Evolutionary conservation across 2,797 vertebrate genomes (phyloP), one percentile per base, ranked within the genome.

Genomic region (Sandelia bainsii): DNA sequence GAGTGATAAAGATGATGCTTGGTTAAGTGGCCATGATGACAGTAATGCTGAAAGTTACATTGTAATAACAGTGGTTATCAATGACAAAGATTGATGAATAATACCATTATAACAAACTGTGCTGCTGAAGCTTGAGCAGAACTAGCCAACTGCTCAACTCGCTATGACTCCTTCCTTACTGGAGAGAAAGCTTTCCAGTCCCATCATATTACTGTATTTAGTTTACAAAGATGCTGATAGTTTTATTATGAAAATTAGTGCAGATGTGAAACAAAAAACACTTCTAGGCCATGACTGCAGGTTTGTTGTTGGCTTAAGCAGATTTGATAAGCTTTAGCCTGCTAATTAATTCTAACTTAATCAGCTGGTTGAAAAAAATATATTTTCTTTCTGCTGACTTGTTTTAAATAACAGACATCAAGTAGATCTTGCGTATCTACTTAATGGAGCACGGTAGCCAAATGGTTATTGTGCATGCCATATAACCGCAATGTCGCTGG

Each of bases 1-100:
- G 60, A 34, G 63, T 51, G 67, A 66, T 7, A 50, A 77, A 79
- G 75, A 52, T 60, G 87, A 90, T 46, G 57, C 48, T 46, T 37
- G 54, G 42, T 44, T 52, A 75, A 83, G 69, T 63, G 72, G 51
- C 45, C 81, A 88, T 34, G 56, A 67, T 40, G 46, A 65, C 1
- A 66, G 27, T 4, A 23, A 61, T 45, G 53, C 63, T 75, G 74
- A 73, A 69, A 78, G 79, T 63, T 12, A 57, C 22, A 72, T n/a
- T 32, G 48, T 45, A 19, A 64, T 49, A 49, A 75, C 11, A 67
- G 13, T 1, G 13, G 12, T 69, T 27, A 58, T 23, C 11, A 27
- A 63, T 1, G 10, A 13, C 50, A 4, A 59, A 9, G 37, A 68
- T 1, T 39, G 0, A 65, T 60, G 19, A 50, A 25, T 9, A 40